Evolutionary conservation across 2,888 invertebrate genomes (phyloP).

Genomic region (Nomada fabriciana): DNA sequence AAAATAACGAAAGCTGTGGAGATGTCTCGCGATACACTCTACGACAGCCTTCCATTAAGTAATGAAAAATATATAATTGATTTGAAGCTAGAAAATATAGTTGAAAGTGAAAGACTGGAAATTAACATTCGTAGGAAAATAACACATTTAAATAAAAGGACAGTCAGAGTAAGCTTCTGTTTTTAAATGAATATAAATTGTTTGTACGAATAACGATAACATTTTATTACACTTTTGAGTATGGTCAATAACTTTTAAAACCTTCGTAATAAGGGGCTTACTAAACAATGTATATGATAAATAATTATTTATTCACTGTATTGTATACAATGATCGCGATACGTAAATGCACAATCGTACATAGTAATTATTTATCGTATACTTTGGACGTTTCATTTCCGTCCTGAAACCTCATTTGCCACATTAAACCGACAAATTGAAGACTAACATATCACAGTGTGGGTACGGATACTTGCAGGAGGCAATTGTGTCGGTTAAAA

Average conservation of each 20-base stretch:
- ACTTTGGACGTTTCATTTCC: slow-evolving; percentile 26
- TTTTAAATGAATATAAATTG: neutral
- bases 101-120: slow-evolving; percentile 47
- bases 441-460: slow-evolving; percentile 32
- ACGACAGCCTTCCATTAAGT: slow-evolving; percentile 38
- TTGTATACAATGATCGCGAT: too few species aligned
- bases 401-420: slow-evolving; percentile 23
- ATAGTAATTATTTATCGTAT: slow-evolving; percentile 2
- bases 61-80: slow-evolving; percentile 17
- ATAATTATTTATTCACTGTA: slow-evolving; percentile 12
- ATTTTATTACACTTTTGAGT: slow-evolving; percentile 3
- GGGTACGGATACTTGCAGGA: neutral
- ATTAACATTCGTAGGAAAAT: slow-evolving; percentile 28
- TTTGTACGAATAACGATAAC: neutral
- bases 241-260: neutral
- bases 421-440: neutral
- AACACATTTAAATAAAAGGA: neutral
- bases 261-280: slow-evolving; percentile 11
- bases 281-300: slow-evolving; percentile 10
- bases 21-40: slow-evolving; percentile 18
- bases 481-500: slow-evolving; percentile 17
- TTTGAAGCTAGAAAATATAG: slow-evolving; percentile 26
- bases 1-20: slow-evolving; percentile 30
- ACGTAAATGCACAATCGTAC: too few species aligned
- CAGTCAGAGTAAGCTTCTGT: slow-evolving; percentile 16